phyloP scores from a whole-genome alignment of 2,113 vertebrate species.

The Syrrhaptes paradoxus region DNA sequence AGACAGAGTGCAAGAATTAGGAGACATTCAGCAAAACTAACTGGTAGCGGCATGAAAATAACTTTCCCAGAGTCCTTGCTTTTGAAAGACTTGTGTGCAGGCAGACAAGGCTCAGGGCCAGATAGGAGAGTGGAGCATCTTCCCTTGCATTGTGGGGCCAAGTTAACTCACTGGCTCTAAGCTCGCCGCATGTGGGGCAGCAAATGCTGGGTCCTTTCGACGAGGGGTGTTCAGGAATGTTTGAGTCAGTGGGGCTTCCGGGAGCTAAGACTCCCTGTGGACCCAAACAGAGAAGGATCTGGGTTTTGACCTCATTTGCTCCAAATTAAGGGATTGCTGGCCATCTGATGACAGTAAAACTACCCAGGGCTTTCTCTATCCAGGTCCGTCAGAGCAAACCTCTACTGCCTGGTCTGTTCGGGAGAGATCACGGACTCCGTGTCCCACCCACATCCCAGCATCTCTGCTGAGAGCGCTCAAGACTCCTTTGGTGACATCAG shows the following conservation, averaged over 20 bases:
- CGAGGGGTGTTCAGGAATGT: background rate
- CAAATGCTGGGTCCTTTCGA: background rate
- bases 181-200: background rate
- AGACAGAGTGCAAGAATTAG: background rate
- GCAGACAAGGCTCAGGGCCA: background rate
- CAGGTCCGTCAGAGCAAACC: background rate
- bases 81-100: background rate
- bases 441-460: background rate
- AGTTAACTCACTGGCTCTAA: background rate
- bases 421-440: background rate
- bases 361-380: background rate
- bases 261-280: background rate
- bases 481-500: background rate
- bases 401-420: background rate
- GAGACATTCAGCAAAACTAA: accelerated
- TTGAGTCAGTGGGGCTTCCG: background rate
- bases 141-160: background rate
- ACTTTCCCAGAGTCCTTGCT: background rate
- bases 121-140: background rate
- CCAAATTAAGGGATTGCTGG: background rate
- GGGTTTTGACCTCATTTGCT: background rate
- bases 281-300: background rate
- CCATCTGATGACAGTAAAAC: background rate
- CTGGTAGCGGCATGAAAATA: background rate
- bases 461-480: background rate